phyloP scores from a whole-genome alignment of 2,113 vertebrate genomes.

The Forbesichthys papilliferus region DNA sequence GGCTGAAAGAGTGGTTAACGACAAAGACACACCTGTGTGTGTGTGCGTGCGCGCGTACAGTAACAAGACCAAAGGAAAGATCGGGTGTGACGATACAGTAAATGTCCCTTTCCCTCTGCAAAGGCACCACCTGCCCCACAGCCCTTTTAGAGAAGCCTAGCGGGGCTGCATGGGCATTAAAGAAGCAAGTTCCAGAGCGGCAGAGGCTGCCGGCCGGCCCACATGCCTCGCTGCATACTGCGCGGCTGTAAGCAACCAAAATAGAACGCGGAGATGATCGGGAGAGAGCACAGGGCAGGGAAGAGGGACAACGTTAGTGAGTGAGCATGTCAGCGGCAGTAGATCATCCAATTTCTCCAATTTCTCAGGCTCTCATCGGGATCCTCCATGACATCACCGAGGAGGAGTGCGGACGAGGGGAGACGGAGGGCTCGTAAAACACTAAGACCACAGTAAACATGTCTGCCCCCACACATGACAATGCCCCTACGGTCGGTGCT shows the following conservation, averaged over 20 bases:
- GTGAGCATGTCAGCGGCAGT: slow-evolving; percentile 75
- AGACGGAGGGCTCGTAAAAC: slow-evolving; percentile 81
- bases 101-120: background rate
- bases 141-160: background rate
- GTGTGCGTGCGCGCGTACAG: background rate
- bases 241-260: background rate
- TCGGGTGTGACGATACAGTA: background rate
- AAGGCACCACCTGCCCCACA: slow-evolving; percentile 9
- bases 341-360: slow-evolving; percentile 83
- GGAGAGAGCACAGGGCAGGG: slow-evolving; percentile 49
- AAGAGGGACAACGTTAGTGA: slow-evolving; percentile 67
- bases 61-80: background rate
- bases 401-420: background rate
- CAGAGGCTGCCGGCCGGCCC: slow-evolving; percentile 8
- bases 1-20: slow-evolving; percentile 29
- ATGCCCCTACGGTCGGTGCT: slow-evolving; percentile 81
- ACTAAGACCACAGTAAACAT: slow-evolving; percentile 87
- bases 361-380: slow-evolving; percentile 81
- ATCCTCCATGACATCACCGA: slow-evolving; percentile 80
- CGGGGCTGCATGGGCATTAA: background rate
- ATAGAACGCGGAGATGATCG: background rate
- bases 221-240: background rate
- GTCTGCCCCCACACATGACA: slow-evolving; percentile 85
- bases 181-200: slow-evolving; percentile 11
- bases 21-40: background rate